Evolutionary conservation across 2,888 invertebrate genomes (phyloP).

Genomic region (Lypha dubia): DNA sequence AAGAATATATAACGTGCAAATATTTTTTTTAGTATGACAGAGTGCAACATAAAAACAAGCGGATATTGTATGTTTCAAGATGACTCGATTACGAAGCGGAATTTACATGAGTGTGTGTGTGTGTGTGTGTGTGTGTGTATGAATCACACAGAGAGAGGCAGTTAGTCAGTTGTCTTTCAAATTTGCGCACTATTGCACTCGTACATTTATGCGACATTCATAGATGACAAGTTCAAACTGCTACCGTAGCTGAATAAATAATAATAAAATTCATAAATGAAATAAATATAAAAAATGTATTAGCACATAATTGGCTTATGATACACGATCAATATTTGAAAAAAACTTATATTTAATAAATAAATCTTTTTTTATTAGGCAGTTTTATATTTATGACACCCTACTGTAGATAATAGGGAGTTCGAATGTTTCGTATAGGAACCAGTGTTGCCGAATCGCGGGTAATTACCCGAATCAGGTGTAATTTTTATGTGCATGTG

Average conservation of each 20-base stretch:
- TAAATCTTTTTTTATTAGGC: too few species aligned
- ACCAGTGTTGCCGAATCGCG: too few species aligned
- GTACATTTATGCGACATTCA: slow-evolving; percentile 30
- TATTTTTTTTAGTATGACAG: slow-evolving; percentile 47
- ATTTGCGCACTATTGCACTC: background rate
- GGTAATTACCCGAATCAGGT: too few species aligned
- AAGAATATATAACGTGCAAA: slow-evolving; percentile 61
- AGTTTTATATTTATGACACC: too few species aligned
- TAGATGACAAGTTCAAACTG: slow-evolving; percentile 61
- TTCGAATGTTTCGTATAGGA: too few species aligned
- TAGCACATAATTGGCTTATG: slow-evolving; percentile 32
- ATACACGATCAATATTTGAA: slow-evolving; percentile 40
- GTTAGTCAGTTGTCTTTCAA: slow-evolving; percentile 18
- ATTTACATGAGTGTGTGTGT: too few species aligned
- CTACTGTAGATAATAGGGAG: too few species aligned
- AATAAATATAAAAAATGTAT: slow-evolving; percentile 9
- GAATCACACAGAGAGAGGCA: slow-evolving; percentile 50
- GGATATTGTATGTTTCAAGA: slow-evolving; percentile 47
- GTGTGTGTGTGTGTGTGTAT: too few species aligned
- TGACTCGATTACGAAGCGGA: slow-evolving; percentile 1
- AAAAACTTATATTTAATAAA: too few species aligned
- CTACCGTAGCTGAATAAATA: slow-evolving; percentile 65
- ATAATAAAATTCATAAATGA: slow-evolving; percentile 46
- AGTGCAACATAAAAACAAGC: slow-evolving; percentile 44
- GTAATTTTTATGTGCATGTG: too few species aligned